A percentile compares a stretch with the other conserved stretches of the same genome.
Evolutionary conservation across 2,888 invertebrate species (phyloP).

Genomic region (Ptilodon capucinus): DNA sequence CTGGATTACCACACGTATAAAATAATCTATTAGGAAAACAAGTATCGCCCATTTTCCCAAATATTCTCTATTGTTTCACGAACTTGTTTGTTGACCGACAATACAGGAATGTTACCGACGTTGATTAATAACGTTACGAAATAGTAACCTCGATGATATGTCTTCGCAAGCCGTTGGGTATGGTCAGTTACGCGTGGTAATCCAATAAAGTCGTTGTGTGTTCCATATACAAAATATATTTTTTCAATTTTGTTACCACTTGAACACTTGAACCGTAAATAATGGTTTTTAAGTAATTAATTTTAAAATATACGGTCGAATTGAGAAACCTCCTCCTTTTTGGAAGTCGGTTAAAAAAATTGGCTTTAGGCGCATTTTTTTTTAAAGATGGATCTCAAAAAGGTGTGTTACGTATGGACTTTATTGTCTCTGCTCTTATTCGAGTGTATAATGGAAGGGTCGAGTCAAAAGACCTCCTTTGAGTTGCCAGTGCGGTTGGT

Average conservation of each 20-base stretch:
- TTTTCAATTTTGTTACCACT: too few relatives aligned
- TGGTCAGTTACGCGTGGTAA: slow-evolving; percentile 65
- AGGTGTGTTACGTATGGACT: slow-evolving; percentile 62
- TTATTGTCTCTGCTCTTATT: slow-evolving; percentile 58
- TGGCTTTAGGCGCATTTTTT: too few relatives aligned
- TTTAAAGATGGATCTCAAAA: slow-evolving; percentile 52
- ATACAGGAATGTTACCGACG: not conserved
- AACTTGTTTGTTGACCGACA: not conserved
- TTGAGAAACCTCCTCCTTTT: too few relatives aligned
- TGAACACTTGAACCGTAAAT: too few relatives aligned
- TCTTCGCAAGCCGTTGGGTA: slow-evolving; percentile 27
- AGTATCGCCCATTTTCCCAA: not conserved
- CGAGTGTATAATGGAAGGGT: slow-evolving; percentile 60
- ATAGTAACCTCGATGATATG: not conserved
- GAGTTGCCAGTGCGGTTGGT: slow-evolving; percentile 91
- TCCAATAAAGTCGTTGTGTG: slow-evolving; percentile 62
- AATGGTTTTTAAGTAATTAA: too few relatives aligned
- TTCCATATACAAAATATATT: too few relatives aligned
- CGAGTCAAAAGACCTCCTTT: slow-evolving; percentile 52
- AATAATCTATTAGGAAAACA: too few relatives aligned
- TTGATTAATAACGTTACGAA: not conserved
- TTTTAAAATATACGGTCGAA: too few relatives aligned
- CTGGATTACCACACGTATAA: too few relatives aligned
- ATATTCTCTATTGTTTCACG: not conserved
- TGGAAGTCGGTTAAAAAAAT: too few relatives aligned